phyloP scores from a whole-genome alignment of 2,797 vertebrate genomes.

The Sebastes taczanowskii region DNA sequence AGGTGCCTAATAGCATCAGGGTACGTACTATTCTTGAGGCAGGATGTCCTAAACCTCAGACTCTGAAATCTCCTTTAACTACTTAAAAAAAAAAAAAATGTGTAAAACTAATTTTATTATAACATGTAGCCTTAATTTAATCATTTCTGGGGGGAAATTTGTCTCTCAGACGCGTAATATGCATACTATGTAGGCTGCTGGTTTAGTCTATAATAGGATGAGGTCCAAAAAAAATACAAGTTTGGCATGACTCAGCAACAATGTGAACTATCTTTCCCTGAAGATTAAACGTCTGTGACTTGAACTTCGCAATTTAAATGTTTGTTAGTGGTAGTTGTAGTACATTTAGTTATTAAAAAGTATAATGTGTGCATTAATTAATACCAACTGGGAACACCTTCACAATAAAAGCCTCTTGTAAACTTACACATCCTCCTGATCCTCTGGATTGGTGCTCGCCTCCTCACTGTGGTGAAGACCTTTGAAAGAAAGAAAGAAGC shows the following conservation, averaged over 20 bases:
- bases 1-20: too few relatives aligned
- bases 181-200: neutral
- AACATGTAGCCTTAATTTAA: neutral
- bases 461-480: slow-evolving; percentile 72
- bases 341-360: neutral
- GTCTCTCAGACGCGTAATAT: neutral
- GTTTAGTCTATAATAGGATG: neutral
- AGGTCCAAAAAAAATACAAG: neutral
- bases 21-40: too few relatives aligned
- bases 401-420: neutral
- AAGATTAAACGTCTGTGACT: neutral
- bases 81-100: neutral
- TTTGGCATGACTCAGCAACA: slow-evolving; percentile 8
- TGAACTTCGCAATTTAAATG: neutral
- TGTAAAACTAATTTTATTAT: neutral
- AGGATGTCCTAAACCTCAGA: too few relatives aligned
- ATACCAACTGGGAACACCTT: neutral
- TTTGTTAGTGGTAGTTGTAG: neutral
- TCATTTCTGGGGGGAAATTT: neutral
- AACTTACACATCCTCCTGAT: slow-evolving; percentile 78
- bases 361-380: neutral
- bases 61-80: too few relatives aligned
- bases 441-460: slow-evolving; percentile 58
- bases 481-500: slow-evolving; percentile 18
- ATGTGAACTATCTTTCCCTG: neutral